Evolutionary conservation across 2,888 invertebrate species (phyloP).

Genomic region (Cynaeus angustus): DNA sequence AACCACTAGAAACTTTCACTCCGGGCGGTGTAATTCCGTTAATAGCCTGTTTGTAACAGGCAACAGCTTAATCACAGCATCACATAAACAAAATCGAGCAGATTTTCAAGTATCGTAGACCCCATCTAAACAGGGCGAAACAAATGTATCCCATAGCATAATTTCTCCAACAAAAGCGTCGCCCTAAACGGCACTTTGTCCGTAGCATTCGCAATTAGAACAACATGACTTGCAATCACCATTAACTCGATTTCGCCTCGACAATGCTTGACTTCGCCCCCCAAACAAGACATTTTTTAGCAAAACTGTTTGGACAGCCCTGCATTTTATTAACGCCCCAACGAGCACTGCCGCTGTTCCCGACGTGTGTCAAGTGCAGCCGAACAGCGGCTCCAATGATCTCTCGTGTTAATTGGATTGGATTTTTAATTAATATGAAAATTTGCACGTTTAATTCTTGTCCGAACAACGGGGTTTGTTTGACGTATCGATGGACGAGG

Average conservation of each 20-base stretch:
- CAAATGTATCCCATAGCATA: slow-evolving; percentile 59
- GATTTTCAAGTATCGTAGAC: slow-evolving; percentile 63
- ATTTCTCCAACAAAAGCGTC: slow-evolving; percentile 57
- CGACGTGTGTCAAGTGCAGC: slow-evolving; percentile 72
- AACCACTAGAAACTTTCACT: too few species aligned
- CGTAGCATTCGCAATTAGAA: slow-evolving; percentile 63
- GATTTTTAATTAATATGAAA: slow-evolving; percentile 73
- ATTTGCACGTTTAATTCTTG: slow-evolving; percentile 66
- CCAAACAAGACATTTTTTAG: slow-evolving; percentile 40
- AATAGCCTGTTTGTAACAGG: slow-evolving; percentile 39
- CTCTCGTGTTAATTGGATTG: slow-evolving; percentile 71
- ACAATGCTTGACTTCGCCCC: slow-evolving; percentile 61
- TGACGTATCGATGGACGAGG: slow-evolving; percentile 48
- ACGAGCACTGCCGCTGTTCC: slow-evolving; percentile 61
- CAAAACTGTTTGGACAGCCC: slow-evolving; percentile 35
- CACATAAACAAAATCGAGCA: slow-evolving; percentile 61
- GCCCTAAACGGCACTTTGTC: slow-evolving; percentile 53
- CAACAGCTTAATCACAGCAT: slow-evolving; percentile 39
- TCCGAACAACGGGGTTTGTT: slow-evolving; percentile 45
- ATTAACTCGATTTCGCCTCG: slow-evolving; percentile 65
- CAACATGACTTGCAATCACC: slow-evolving; percentile 68
- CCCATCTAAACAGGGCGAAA: slow-evolving; percentile 54
- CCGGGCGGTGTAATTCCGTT: slow-evolving; percentile 34
- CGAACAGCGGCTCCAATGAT: slow-evolving; percentile 66
- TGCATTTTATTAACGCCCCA: slow-evolving; percentile 55